Percentiles rank a stretch among this genome's conserved stretches.
phyloP scores from a whole-genome alignment of 2,113 vertebrate genomes.

The Vimba vimba region DNA sequence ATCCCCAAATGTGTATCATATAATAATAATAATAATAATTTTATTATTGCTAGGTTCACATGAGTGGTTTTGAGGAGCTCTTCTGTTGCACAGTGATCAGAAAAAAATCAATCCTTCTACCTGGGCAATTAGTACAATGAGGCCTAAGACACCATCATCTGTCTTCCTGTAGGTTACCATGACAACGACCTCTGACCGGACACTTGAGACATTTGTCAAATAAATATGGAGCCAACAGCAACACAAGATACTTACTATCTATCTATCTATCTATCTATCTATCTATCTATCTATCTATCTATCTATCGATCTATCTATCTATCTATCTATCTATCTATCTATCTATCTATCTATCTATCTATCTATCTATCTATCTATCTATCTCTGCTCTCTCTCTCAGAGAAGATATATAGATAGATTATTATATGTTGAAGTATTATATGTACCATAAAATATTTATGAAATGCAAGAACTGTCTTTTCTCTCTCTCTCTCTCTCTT shows the following conservation, averaged over 20 bases:
- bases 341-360: too few relatives aligned
- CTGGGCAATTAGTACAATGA: constrained; percentile 59
- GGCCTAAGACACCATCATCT: constrained; percentile 26
- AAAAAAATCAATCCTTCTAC: constrained; percentile 59
- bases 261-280: too few relatives aligned
- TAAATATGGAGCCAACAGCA: constrained; percentile 15
- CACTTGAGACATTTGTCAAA: neutral
- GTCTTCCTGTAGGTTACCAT: constrained; percentile 53
- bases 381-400: too few relatives aligned
- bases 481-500: neutral
- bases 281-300: too few relatives aligned
- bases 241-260: too few relatives aligned
- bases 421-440: too few relatives aligned
- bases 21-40: neutral
- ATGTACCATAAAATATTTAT: neutral
- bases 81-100: constrained; percentile 32
- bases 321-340: too few relatives aligned
- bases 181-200: constrained; percentile 44
- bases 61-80: constrained; percentile 35
- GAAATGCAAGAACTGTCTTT: neutral
- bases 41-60: neutral
- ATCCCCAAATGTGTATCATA: neutral
- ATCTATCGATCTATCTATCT: too few relatives aligned
- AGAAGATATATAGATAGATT: too few relatives aligned
- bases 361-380: too few relatives aligned